Conservation (phyloP, 1,140 invertebrate species). For the Eriocheir sinensis region DNA sequence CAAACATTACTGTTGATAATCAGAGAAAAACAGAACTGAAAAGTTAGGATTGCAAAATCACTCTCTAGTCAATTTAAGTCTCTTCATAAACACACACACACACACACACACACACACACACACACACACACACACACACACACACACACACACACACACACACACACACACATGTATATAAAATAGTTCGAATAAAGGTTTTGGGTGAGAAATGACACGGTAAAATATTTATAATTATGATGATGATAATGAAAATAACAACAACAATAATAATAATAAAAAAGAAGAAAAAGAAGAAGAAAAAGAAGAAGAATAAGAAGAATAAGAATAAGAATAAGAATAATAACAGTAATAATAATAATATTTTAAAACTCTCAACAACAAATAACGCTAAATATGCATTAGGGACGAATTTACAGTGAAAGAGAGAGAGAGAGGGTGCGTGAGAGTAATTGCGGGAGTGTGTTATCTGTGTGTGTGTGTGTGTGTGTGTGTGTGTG, state of each 20-base stretch:
- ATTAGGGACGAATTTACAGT: no score
- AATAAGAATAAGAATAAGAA: no score
- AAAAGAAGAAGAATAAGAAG: no score
- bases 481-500: constrained; percentile 37
- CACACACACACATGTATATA: neutral
- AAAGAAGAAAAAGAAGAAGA: constrained; percentile 26
- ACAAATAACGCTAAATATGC: no score
- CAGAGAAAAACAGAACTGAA: neutral
- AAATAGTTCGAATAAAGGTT: no score
- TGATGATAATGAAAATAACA: no score
- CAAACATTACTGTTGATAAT: neutral
- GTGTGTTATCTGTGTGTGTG: neutral
- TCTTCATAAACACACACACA: constrained; percentile 27
- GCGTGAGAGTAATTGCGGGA: neutral
- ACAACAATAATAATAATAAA: neutral
- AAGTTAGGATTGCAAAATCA: neutral
- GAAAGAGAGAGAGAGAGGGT: constrained; percentile 42
- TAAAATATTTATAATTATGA: no score
- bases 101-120: constrained; percentile 44
- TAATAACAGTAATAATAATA: neutral
- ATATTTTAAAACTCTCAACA: neutral
- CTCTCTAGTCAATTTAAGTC: neutral
- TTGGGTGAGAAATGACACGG: neutral
- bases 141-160: constrained; percentile 47
- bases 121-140: constrained; percentile 39